Conservation (phyloP, 2,797 vertebrate genomes). For the Nyctalus aviator region DNA sequence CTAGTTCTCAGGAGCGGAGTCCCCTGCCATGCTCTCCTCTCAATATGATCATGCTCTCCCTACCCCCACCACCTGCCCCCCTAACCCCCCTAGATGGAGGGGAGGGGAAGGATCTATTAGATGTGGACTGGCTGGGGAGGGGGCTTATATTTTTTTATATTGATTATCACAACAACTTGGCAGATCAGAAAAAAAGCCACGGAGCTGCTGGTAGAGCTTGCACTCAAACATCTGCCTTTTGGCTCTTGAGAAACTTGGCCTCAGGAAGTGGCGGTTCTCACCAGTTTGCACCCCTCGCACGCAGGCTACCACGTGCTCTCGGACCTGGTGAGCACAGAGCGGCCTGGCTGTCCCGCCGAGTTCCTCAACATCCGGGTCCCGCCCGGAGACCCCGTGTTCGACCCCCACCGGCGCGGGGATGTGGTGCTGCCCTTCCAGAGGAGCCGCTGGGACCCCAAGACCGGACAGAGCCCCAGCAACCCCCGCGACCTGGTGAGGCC, state of each 20-base stretch:
- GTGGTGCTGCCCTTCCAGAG: slow-evolving; percentile 94
- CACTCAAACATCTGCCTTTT: neutral
- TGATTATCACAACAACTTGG: neutral
- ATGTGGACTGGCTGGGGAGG: neutral
- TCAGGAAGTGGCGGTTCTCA: neutral
- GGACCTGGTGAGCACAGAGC: slow-evolving; percentile 91
- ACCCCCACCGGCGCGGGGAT: slow-evolving; percentile 86
- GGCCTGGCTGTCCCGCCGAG: slow-evolving; percentile 94
- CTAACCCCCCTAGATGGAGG: too few species aligned
- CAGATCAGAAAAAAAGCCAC: neutral
- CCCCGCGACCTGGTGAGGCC: slow-evolving; percentile 92
- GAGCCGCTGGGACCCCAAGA: slow-evolving; percentile 91
- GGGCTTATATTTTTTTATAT: neutral
- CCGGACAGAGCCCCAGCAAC: slow-evolving; percentile 95
- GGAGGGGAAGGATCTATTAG: neutral
- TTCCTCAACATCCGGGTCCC: slow-evolving; percentile 94
- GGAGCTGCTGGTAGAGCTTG: neutral
- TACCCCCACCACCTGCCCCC: neutral
- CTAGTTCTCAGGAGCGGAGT: neutral
- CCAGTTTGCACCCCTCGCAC: slow-evolving; percentile 43
- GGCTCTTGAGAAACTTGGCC: neutral
- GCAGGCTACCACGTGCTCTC: slow-evolving; percentile 91
- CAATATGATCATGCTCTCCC: neutral
- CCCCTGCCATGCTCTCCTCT: neutral
- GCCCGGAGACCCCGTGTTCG: slow-evolving; percentile 91